Evolutionary conservation across 2,113 vertebrate species (phyloP), one percentile per base, ranked within the genome.

Genomic region (Desmodus rotundus): DNA sequence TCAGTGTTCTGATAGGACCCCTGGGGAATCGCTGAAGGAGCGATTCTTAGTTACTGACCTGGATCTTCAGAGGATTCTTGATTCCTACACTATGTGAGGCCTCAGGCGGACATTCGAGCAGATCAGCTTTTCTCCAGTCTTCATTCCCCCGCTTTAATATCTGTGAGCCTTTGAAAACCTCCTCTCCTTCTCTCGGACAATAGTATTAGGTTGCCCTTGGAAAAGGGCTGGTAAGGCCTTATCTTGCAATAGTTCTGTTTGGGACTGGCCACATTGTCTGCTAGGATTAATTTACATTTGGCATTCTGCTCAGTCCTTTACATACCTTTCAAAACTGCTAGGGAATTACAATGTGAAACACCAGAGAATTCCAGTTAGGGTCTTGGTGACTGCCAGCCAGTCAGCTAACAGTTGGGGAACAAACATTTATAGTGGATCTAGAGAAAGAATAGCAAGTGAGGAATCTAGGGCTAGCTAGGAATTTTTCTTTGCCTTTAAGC

Each of bases 401-500:
- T 16, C 31, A 33, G 26, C 31, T 89, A 36, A 47, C 38, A 70
- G 41, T 24, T 97, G 50, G 81, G 47, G 45, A 89, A 72, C 4
- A 73, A 76, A 61, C 28, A 36, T 70, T 72, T 86, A 89, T 26
- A 83, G n/a, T 50, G 16, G 47, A 20, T 20, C 43, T 61, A 31
- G 22, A 47, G 38, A 70, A 96, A 83, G 36, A 78, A 80, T 38
- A 87, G 63, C 24, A 33, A 38, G 33, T 77, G 50, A 91, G 19
- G 47, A 73, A 82, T 54, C 52, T 61, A 68, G 8, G 52, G 20
- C 47, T 54, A 76, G 26, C 38, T 31, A 54, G 20, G 41, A 88
- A 50, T 73, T 93, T 85, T 85, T 92, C 47, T 96, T 91, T 87
- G 56, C 86, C 78, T 92, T 92, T 94, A 74, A 86, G 38, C 63